Percentiles rank a stretch among this genome's conserved stretches.
phyloP scores from a whole-genome alignment of 1,140 invertebrate species.

The Phortica variegata region DNA sequence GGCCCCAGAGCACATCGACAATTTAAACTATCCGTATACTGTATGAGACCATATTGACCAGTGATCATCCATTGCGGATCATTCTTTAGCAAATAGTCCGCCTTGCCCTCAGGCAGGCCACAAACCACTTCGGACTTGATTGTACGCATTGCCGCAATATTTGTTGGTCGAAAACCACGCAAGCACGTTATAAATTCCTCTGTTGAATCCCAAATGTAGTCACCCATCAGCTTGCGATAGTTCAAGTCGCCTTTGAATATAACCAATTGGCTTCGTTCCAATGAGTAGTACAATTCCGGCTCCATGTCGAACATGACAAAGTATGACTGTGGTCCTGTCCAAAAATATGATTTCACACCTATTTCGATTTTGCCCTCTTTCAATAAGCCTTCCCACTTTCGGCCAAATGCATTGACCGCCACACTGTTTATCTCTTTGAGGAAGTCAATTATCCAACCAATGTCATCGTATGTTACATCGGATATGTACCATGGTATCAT shows the following conservation, averaged over 20 bases:
- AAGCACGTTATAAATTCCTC: conserved; percentile 72
- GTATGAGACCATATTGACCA: conserved; percentile 75
- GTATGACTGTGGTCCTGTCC: conserved; percentile 83
- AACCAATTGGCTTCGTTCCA: conserved; percentile 69
- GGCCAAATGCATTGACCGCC: conserved; percentile 55
- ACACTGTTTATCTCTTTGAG: conserved; percentile 50
- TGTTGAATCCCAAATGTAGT: conserved; percentile 78
- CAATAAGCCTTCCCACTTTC: conserved; percentile 62
- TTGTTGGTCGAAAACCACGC: conserved; percentile 79
- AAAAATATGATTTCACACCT: conserved; percentile 69
- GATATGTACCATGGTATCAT: conserved; percentile 95
- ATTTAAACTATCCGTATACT: conserved; percentile 43
- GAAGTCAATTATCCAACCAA: conserved; percentile 67
- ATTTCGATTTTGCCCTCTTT: conserved; percentile 56
- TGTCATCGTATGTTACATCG: conserved; percentile 77
- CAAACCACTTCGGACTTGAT: conserved; percentile 89
- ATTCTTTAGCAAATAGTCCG: conserved; percentile 62
- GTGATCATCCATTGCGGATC: conserved; percentile 83
- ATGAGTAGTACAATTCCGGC: conserved; percentile 69
- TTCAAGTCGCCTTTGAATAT: conserved; percentile 97
- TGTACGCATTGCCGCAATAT: conserved; percentile 79
- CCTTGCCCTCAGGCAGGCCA: conserved; percentile 69
- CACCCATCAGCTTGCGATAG: conserved; percentile 91
- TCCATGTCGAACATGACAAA: conserved; percentile 71
- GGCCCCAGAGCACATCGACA: conserved; percentile 19